Conservation (phyloP, 2,113 vertebrate genomes). For the Lipophrys pholis region DNA sequence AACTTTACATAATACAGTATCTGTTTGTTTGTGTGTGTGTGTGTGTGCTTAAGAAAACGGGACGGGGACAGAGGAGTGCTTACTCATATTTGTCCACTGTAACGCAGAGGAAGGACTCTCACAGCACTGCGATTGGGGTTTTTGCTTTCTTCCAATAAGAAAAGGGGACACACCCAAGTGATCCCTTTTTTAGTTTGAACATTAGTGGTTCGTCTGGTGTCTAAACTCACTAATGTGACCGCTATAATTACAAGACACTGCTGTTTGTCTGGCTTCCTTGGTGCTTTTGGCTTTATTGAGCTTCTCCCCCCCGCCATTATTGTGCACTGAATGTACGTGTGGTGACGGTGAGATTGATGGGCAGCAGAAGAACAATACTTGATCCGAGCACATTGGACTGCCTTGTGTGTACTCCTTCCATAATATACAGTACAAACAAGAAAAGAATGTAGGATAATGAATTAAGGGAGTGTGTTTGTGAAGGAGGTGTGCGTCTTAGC, state of each 20-base stretch:
- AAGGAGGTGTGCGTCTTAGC: background rate
- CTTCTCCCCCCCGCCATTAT: no score
- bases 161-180: constrained; percentile 10
- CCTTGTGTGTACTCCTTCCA: background rate
- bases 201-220: background rate
- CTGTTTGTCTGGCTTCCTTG: background rate
- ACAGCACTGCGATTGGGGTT: constrained; percentile 1
- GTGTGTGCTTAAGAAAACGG: constrained; percentile 28
- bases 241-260: background rate
- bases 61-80: background rate
- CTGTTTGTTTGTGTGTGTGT: constrained; percentile 31
- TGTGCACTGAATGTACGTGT: background rate
- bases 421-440: background rate
- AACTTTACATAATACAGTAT: constrained; percentile 63
- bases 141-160: constrained; percentile 29
- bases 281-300: background rate
- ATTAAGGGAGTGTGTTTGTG: background rate
- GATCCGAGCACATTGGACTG: background rate
- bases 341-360: constrained; percentile 1
- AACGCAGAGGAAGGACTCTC: constrained; percentile 27
- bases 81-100: constrained; percentile 26
- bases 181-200: background rate
- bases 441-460: background rate
- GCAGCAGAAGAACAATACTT: background rate
- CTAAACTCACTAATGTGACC: background rate